phyloP scores from a whole-genome alignment of 2,113 vertebrate species.

The Pristiophorus japonicus region DNA sequence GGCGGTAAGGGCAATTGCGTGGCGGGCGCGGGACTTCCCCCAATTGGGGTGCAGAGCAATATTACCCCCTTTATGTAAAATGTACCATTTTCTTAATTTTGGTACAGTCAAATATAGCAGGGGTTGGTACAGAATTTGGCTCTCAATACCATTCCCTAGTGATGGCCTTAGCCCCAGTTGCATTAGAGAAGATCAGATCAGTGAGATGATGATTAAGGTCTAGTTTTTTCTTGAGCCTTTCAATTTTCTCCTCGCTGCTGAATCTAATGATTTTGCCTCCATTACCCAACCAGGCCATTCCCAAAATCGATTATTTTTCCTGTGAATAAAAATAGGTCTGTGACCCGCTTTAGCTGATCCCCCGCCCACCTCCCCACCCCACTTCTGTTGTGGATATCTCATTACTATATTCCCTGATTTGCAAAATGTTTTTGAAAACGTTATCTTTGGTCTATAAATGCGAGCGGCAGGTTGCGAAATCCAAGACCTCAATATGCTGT shows the following conservation, averaged over 20 bases:
- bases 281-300: neutral
- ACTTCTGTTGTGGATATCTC: neutral
- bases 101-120: neutral
- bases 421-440: neutral
- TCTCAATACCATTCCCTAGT: neutral
- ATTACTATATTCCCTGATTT: neutral
- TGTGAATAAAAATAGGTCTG: neutral
- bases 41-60: no score
- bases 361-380: neutral
- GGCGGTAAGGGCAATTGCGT: no score
- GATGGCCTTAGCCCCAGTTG: neutral
- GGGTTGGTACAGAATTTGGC: neutral
- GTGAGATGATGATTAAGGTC: neutral
- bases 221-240: neutral
- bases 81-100: neutral
- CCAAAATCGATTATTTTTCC: neutral
- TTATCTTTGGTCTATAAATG: neutral
- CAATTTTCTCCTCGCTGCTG: neutral
- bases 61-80: no score
- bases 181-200: neutral
- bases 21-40: no score
- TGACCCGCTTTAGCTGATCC: neutral
- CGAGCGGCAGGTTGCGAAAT: neutral
- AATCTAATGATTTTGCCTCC: neutral
- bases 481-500: neutral